These are phyloP conservation scores for Psammodynastes pulverulentus DNA, from an alignment of 2,113 vertebrate species.

Conservation along the genomic window DNA sequence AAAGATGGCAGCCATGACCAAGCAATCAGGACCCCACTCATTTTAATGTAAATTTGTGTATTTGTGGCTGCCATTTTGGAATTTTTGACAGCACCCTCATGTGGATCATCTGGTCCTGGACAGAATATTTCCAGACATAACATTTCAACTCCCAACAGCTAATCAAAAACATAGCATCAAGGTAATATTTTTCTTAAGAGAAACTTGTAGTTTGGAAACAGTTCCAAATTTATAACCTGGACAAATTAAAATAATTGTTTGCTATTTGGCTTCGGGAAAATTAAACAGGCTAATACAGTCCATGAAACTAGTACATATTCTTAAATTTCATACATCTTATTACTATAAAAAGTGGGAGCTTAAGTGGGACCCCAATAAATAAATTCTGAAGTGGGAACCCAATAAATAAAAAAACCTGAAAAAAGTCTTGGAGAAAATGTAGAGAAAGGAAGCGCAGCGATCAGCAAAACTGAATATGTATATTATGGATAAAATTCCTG, in stretches of 20 bases:
- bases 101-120: background rate
- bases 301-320: background rate
- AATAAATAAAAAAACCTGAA: background rate
- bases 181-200: background rate
- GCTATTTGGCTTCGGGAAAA: background rate
- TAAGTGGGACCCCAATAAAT: background rate
- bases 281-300: background rate
- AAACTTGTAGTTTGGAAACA: background rate
- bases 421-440: background rate
- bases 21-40: background rate
- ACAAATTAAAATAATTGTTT: background rate
- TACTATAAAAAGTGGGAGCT: background rate
- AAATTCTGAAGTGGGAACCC: background rate
- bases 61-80: background rate
- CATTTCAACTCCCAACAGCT: background rate
- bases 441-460: background rate
- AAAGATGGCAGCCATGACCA: background rate
- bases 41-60: background rate
- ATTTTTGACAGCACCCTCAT: background rate
- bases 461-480: background rate
- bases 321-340: background rate
- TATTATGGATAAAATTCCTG: background rate
- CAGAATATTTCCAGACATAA: background rate
- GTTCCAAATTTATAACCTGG: background rate
- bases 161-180: constrained; percentile 5